A percentile compares a stretch with the other conserved stretches of the same genome.
Conservation (phyloP, 1,140 invertebrate species). For the Bombus impatiens region DNA sequence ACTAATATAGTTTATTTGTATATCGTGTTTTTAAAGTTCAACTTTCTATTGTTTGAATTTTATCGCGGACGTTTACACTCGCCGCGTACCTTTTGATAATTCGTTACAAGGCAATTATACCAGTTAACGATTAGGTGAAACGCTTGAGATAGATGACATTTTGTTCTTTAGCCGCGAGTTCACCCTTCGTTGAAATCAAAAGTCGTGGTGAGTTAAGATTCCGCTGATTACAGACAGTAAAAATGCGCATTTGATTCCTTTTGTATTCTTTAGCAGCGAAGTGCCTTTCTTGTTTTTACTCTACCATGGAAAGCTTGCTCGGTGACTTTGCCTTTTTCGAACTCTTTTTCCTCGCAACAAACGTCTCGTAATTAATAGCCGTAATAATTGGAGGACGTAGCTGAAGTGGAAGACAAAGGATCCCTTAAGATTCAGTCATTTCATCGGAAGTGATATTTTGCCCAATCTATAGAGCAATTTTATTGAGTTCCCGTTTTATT, state of each 20-base stretch:
- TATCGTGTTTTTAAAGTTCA: no score
- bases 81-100: background rate
- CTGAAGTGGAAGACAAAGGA: conserved; percentile 18
- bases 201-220: background rate
- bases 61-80: no score
- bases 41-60: no score
- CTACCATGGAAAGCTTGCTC: conserved; percentile 5
- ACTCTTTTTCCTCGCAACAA: background rate
- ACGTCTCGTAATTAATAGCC: conserved; percentile 50
- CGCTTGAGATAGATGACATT: background rate
- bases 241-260: conserved; percentile 32
- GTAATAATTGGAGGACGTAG: conserved; percentile 25
- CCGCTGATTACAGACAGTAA: conserved; percentile 17
- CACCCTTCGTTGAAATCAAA: background rate
- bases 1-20: no score
- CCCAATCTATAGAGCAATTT: background rate
- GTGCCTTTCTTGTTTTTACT: background rate
- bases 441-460: background rate
- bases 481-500: background rate
- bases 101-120: background rate
- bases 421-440: conserved; percentile 8
- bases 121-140: background rate
- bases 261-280: conserved; percentile 17
- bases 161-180: background rate
- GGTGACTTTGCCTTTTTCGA: conserved; percentile 29